Base-by-base conservation (phyloP, 2,888 invertebrate species). In the Ceramica pisi region DNA sequence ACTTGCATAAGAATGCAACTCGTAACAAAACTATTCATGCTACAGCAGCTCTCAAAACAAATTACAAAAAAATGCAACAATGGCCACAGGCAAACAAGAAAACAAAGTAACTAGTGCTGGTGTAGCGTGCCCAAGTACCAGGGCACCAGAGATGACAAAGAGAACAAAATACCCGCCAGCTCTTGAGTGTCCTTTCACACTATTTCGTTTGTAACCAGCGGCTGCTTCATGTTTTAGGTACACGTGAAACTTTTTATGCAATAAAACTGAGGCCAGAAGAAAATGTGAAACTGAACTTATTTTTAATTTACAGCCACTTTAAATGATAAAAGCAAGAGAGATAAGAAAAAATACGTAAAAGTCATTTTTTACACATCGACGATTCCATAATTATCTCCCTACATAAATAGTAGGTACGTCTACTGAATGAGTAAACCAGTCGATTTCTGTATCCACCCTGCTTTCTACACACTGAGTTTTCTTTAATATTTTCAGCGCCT, bases 121-220 rank as follows among this genome's bases (percentile, higher is more conserved):
- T 77, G 72, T 82, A 81, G 83, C 73, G 82, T 85, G 84, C 80
- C 89, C 88, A 81, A 85, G 86, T 90, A 92, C 92, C 91, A 92
- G 90, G 91, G 81, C 84, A 78, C 68, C 90, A 92, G 90, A 84
- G 84, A 84, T 90, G 89, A 93, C 92, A 91, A 92, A 92, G 92
- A 90, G 89, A 82, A 85, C 86, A 87, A 85, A 87, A 87, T 87
- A 86, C 82, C 75, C 79, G 75, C 81, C 83, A 80, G 81, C 89
- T 87, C 90, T 89, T 80, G 90, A 92, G 90, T 80, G 90, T 93
- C 93, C 93, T 92, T 92, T 86, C 86, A 86, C 85, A 78, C 83
- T 75, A 84, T 81, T 84, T 78, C 81, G 80, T 85, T 86, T 87
- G 89, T 81, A 81, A 83, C 87, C 67, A 82, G 82, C 50, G 64